A percentile compares a stretch with the other conserved stretches of the same genome.
Evolutionary conservation across 2,888 invertebrate genomes (phyloP).

Genomic region (Zele albiditarsus): DNA sequence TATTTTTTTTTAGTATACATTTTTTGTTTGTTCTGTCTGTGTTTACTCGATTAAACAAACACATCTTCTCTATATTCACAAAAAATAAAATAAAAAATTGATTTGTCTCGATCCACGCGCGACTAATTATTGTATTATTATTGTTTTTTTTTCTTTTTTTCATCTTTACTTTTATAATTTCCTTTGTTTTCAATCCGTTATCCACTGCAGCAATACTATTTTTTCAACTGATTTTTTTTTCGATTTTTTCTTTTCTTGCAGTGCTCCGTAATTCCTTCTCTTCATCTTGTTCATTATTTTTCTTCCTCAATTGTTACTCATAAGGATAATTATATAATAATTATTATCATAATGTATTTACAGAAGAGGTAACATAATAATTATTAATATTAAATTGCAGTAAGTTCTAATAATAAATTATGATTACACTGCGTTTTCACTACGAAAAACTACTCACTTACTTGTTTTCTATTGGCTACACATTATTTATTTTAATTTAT

Average conservation of each 20-base stretch:
- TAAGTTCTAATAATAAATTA: slow-evolving; percentile 62
- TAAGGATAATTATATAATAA: slow-evolving; percentile 57
- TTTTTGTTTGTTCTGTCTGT: not conserved
- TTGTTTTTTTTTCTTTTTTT: not conserved
- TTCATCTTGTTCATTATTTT: slow-evolving; percentile 1
- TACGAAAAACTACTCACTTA: slow-evolving; percentile 34
- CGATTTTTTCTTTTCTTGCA: slow-evolving; percentile 24
- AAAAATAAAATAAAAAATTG: slow-evolving; percentile 37
- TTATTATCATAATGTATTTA: slow-evolving; percentile 65
- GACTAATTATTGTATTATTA: slow-evolving; percentile 45
- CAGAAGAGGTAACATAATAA: slow-evolving; percentile 65
- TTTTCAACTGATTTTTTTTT: slow-evolving; percentile 16
- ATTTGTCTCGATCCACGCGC: slow-evolving; percentile 33
- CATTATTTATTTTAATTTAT: slow-evolving; percentile 29
- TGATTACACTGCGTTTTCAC: slow-evolving; percentile 54
- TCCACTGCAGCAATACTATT: slow-evolving; percentile 5
- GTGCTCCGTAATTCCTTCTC: slow-evolving; percentile 50
- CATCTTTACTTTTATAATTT: slow-evolving; percentile 10
- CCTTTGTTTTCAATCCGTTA: slow-evolving; percentile 4
- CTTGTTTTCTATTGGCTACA: slow-evolving; percentile 41
- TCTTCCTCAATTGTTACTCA: slow-evolving; percentile 36
- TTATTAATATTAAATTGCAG: slow-evolving; percentile 57
- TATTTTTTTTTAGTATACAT: slow-evolving; percentile 11
- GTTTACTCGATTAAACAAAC: not conserved
- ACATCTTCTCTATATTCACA: not conserved